phyloP scores from a whole-genome alignment of 1,140 invertebrate species.

The Macrosteles quadrilineatus region DNA sequence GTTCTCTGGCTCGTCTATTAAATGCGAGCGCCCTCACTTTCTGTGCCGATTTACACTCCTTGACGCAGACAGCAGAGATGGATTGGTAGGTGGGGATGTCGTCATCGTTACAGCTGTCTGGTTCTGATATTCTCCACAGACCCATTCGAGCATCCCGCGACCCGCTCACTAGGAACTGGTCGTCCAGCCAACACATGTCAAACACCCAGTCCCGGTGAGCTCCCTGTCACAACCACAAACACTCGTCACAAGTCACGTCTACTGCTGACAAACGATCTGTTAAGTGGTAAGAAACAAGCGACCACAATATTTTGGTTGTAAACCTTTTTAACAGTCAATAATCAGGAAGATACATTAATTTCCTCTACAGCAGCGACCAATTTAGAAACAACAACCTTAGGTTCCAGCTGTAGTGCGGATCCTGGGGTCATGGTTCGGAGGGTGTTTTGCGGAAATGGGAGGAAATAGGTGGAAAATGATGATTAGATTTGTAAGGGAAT shows the following conservation, averaged over 20 bases:
- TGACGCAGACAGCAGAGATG: constrained; percentile 70
- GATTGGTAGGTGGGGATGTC: constrained; percentile 45
- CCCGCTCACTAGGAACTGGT: constrained; percentile 92
- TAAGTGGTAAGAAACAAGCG: neutral
- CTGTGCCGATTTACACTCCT: constrained; percentile 70
- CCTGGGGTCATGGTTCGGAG: no score
- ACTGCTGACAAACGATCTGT: neutral
- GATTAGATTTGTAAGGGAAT: no score
- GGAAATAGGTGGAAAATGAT: no score
- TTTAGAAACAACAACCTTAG: no score
- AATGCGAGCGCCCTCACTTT: constrained; percentile 88
- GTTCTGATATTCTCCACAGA: constrained; percentile 64
- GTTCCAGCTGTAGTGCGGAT: no score
- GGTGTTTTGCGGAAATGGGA: no score
- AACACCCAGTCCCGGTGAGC: constrained; percentile 93
- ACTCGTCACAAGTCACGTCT: neutral
- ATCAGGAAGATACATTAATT: no score
- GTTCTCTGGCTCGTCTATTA: constrained; percentile 81
- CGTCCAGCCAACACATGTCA: constrained; percentile 95
- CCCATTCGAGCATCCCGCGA: constrained; percentile 87
- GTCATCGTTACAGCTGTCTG: constrained; percentile 21
- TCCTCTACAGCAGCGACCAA: no score
- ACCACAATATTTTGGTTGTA: no score
- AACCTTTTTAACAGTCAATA: no score
- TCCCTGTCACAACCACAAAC: constrained; percentile 46